Conservation (phyloP, 2,113 vertebrate genomes). For the Thunnus thynnus region DNA sequence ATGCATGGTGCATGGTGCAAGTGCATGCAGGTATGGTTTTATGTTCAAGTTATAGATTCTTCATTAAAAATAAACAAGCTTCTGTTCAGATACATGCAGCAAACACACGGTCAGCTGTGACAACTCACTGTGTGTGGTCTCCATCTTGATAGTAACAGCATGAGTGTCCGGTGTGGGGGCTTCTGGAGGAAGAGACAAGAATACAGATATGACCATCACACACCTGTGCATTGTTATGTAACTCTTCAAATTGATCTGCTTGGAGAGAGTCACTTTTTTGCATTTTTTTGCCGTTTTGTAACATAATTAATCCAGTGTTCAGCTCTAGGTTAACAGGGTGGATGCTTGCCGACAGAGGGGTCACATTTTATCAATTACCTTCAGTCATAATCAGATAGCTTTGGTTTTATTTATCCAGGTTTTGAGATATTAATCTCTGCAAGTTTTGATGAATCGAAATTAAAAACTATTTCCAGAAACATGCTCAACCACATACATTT, state of each 20-base stretch:
- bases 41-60: background rate
- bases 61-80: background rate
- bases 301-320: too few relatives aligned
- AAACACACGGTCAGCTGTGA: background rate
- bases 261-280: background rate
- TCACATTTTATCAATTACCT: too few relatives aligned
- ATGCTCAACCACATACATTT: too few relatives aligned
- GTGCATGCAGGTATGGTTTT: background rate
- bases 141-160: constrained; percentile 57
- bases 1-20: background rate
- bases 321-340: too few relatives aligned
- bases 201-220: background rate
- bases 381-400: too few relatives aligned
- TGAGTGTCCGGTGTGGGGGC: constrained; percentile 67
- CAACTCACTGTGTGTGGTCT: constrained; percentile 76
- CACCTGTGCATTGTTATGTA: background rate
- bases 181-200: constrained; percentile 49
- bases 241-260: background rate
- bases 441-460: too few relatives aligned
- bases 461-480: too few relatives aligned
- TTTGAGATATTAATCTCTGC: too few relatives aligned
- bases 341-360: too few relatives aligned
- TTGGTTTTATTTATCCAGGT: too few relatives aligned
- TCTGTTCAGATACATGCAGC: background rate
- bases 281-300: background rate